These are phyloP conservation scores for Leptothorax acervorum DNA, from an alignment of 2,888 invertebrate species.

Conservation along the genomic window DNA sequence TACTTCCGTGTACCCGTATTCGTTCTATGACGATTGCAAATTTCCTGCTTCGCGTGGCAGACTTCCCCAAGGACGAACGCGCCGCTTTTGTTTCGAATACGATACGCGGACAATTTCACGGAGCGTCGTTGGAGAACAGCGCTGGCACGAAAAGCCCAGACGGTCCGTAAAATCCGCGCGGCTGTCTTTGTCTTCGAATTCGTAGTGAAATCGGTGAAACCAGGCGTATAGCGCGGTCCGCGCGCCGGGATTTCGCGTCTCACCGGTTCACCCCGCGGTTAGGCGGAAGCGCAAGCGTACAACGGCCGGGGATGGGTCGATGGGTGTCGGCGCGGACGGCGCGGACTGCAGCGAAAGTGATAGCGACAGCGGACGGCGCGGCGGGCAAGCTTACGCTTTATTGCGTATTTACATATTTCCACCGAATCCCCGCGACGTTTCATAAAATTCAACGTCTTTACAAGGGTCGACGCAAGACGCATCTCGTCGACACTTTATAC, in stretches of 20 bases:
- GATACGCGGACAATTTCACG: slow-evolving; percentile 20
- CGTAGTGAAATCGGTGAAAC: slow-evolving; percentile 52
- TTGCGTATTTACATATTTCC: slow-evolving; percentile 78
- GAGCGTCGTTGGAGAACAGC: slow-evolving; percentile 4
- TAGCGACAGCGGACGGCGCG: slow-evolving; percentile 15
- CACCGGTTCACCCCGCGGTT: slow-evolving; percentile 28
- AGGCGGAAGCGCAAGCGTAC: background rate
- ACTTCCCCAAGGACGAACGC: background rate
- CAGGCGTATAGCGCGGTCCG: slow-evolving; percentile 14
- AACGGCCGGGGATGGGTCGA: background rate
- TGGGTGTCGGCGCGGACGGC: background rate
- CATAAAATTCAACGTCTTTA: slow-evolving; percentile 78
- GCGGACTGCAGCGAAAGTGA: slow-evolving; percentile 10
- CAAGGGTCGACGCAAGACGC: slow-evolving; percentile 69
- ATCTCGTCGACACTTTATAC: slow-evolving; percentile 75
- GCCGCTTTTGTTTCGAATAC: slow-evolving; percentile 1
- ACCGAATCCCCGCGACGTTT: slow-evolving; percentile 74
- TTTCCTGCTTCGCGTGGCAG: background rate
- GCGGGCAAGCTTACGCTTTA: slow-evolving; percentile 70
- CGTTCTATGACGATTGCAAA: background rate
- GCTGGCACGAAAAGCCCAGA: slow-evolving; percentile 35
- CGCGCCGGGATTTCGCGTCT: slow-evolving; percentile 40
- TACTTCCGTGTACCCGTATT: background rate
- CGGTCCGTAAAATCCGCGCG: slow-evolving; percentile 57
- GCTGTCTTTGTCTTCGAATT: slow-evolving; percentile 57